Evolutionary conservation across 2,888 invertebrate genomes (phyloP).

Genomic region (Pachymerium ferrugineum): DNA sequence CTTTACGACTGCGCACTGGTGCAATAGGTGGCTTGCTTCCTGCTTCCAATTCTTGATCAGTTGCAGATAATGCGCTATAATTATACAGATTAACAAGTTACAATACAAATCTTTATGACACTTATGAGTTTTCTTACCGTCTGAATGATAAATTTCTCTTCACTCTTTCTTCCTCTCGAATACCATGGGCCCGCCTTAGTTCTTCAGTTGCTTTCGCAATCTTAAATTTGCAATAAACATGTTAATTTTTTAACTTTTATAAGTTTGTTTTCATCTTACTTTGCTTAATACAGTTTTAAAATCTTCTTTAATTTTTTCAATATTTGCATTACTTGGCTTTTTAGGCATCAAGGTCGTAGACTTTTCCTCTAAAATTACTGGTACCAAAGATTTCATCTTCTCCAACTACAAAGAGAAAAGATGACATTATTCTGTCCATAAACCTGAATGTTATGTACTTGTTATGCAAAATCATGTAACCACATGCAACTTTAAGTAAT

Average conservation of each 20-base stretch:
- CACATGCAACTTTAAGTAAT: neutral
- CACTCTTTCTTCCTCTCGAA: conserved; percentile 35
- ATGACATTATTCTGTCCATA: too few relatives aligned
- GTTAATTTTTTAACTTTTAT: neutral
- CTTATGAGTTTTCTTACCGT: conserved; percentile 29
- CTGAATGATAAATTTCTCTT: conserved; percentile 35
- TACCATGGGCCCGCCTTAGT: conserved; percentile 33
- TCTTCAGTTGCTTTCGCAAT: conserved; percentile 51
- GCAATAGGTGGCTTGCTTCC: conserved; percentile 23
- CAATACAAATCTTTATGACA: neutral
- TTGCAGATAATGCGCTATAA: conserved; percentile 32
- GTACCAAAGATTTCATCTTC: conserved; percentile 30
- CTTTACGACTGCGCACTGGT: conserved; percentile 29
- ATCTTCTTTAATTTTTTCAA: conserved; percentile 23
- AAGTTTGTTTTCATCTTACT: conserved; percentile 2
- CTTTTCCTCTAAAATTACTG: conserved; percentile 18
- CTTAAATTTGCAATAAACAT: neutral
- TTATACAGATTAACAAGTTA: neutral
- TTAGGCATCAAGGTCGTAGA: neutral
- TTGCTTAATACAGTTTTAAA: conserved; percentile 32
- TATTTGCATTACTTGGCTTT: neutral
- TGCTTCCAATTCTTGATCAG: conserved; percentile 32
- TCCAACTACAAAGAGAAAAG: conserved; percentile 16
- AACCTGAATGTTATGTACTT: neutral
- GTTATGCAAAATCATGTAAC: neutral